phyloP scores from a whole-genome alignment of 2,113 vertebrate genomes.

The Tachysurus vachellii region DNA sequence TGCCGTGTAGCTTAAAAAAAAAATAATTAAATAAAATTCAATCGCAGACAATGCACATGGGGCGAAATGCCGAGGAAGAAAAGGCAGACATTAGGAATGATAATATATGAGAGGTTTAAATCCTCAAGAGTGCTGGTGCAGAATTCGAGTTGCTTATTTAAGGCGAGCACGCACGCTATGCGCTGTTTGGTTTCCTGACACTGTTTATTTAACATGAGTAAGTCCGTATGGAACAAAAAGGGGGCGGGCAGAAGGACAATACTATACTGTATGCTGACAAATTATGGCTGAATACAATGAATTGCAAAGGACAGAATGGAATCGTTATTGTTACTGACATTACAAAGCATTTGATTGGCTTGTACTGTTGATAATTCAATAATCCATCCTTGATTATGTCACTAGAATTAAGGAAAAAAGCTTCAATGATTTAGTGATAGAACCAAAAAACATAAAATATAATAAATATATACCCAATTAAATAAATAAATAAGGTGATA shows the following conservation, averaged over 20 bases:
- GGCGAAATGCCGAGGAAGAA: slow-evolving; percentile 25
- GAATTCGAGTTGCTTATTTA: slow-evolving; percentile 13
- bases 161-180: not conserved
- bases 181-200: not conserved
- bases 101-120: slow-evolving; percentile 15
- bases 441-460: not conserved
- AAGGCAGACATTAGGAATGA: slow-evolving; percentile 4
- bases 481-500: not conserved
- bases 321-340: not conserved
- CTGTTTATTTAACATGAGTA: slow-evolving; percentile 22
- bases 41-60: not conserved
- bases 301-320: not conserved
- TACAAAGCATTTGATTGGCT: not conserved
- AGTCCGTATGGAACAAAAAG: slow-evolving; percentile 8
- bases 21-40: not conserved
- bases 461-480: not conserved
- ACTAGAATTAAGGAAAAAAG: not conserved
- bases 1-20: not conserved
- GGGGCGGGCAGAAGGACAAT: not conserved
- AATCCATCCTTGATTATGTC: not conserved
- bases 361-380: not conserved
- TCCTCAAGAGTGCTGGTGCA: not conserved
- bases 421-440: not conserved
- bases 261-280: not conserved
- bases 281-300: not conserved